phyloP scores from a whole-genome alignment of 2,888 invertebrate species.

The Pteria penguin region DNA sequence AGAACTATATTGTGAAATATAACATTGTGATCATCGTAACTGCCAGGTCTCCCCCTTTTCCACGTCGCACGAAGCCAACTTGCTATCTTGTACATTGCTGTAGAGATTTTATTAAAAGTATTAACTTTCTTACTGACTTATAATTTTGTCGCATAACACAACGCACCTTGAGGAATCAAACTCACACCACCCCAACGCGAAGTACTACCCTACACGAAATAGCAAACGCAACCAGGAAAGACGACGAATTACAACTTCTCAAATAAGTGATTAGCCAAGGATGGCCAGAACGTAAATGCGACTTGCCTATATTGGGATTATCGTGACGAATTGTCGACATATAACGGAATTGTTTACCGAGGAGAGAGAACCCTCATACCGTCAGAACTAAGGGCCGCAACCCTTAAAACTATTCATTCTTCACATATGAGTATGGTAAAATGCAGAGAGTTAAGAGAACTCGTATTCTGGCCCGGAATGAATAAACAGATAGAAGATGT shows the following conservation, averaged over 20 bases:
- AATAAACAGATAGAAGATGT: slow-evolving; percentile 34
- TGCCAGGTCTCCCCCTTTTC: no score
- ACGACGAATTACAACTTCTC: slow-evolving; percentile 14
- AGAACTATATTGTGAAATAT: no score
- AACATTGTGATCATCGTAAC: no score
- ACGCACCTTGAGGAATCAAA: no score
- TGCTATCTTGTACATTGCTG: no score
- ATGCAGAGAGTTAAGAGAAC: slow-evolving; percentile 29
- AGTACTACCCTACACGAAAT: no score
- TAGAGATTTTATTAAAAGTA: no score
- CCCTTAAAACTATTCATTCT: slow-evolving; percentile 24
- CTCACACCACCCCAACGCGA: no score
- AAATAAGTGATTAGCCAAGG: slow-evolving; percentile 9
- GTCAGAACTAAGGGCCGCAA: slow-evolving; percentile 14
- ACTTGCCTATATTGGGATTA: slow-evolving; percentile 12
- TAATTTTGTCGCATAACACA: no score
- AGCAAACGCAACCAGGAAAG: background rate
- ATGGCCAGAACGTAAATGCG: slow-evolving; percentile 9
- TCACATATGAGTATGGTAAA: slow-evolving; percentile 34
- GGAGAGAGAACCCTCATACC: slow-evolving; percentile 38
- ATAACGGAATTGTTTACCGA: slow-evolving; percentile 35
- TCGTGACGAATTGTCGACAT: slow-evolving; percentile 20
- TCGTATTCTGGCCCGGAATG: slow-evolving; percentile 48
- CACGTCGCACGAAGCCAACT: no score
- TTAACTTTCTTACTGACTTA: no score